Percentiles rank a stretch among this genome's conserved stretches.
Conservation (phyloP, 2,113 vertebrate genomes). For the Rynchops niger region DNA sequence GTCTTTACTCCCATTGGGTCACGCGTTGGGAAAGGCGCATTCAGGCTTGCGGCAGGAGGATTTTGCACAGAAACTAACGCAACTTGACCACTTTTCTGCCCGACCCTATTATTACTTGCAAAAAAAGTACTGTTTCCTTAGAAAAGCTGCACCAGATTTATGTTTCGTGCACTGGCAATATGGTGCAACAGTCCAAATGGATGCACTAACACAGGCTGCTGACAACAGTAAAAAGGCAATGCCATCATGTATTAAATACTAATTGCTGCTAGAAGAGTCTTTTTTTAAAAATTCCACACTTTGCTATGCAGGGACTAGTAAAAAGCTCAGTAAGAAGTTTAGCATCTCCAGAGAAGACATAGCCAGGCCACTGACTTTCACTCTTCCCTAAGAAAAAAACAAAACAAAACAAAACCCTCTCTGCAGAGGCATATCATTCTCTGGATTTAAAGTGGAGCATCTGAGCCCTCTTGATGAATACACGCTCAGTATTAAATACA, state of each 20-base stretch:
- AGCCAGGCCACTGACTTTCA: not conserved
- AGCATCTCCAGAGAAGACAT: not conserved
- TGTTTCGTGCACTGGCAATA: not conserved
- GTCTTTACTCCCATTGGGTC: constrained; percentile 12
- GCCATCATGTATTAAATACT: not conserved
- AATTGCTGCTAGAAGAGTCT: not conserved
- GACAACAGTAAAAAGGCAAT: not conserved
- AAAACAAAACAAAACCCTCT: not conserved
- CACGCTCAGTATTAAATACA: not conserved
- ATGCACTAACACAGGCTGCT: not conserved
- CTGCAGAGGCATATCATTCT: not conserved
- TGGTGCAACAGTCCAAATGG: not conserved
- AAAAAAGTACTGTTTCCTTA: not conserved
- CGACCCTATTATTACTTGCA: not conserved
- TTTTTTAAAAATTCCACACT: not conserved
- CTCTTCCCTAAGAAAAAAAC: not conserved
- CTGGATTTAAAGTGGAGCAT: not conserved
- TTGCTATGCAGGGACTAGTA: not conserved
- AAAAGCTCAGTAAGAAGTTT: not conserved
- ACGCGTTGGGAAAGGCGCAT: not conserved
- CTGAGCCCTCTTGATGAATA: not conserved
- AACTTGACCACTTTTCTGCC: not conserved
- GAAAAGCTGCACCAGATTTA: not conserved
- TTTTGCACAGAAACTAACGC: not conserved
- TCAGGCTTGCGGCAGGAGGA: not conserved